These are phyloP conservation scores for Drymonia ruficornis DNA, from an alignment of 2,888 invertebrate genomes.

Conservation along the genomic window DNA sequence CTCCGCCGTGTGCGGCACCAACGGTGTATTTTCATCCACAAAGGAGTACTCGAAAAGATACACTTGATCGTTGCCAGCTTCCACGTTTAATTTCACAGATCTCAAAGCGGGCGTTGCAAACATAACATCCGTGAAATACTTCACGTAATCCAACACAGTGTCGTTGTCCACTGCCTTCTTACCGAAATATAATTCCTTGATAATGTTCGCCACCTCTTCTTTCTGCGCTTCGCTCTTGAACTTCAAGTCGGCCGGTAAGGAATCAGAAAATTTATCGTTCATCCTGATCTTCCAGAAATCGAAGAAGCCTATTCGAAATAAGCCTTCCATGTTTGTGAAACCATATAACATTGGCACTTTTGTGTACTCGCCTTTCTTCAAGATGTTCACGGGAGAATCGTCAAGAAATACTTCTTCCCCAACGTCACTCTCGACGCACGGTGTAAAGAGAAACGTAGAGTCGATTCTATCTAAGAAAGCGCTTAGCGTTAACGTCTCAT, in stretches of 20 bases:
- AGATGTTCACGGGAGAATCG: slow-evolving; percentile 49
- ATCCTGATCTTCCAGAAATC: slow-evolving; percentile 48
- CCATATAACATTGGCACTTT: slow-evolving; percentile 58
- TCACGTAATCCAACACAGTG: slow-evolving; percentile 45
- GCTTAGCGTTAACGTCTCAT: slow-evolving; percentile 40
- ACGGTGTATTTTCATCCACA: slow-evolving; percentile 38
- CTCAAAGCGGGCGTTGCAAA: slow-evolving; percentile 45
- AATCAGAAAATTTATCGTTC: slow-evolving; percentile 57
- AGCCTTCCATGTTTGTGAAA: slow-evolving; percentile 52
- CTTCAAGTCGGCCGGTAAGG: slow-evolving; percentile 54
- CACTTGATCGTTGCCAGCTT: slow-evolving; percentile 51
- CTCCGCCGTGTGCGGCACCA: slow-evolving; percentile 40
- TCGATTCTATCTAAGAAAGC: slow-evolving; percentile 34
- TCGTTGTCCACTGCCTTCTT: slow-evolving; percentile 38
- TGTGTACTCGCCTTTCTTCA: slow-evolving; percentile 44
- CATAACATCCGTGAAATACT: slow-evolving; percentile 63
- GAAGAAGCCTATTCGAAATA: slow-evolving; percentile 32
- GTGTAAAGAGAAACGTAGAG: slow-evolving; percentile 35
- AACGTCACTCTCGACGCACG: slow-evolving; percentile 46
- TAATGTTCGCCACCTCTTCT: slow-evolving; percentile 38
- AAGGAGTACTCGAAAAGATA: slow-evolving; percentile 60
- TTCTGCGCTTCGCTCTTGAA: slow-evolving; percentile 48
- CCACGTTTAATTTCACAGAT: slow-evolving; percentile 42
- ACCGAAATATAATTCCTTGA: slow-evolving; percentile 59
- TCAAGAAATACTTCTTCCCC: slow-evolving; percentile 44